These are phyloP conservation scores for Cheilosia scutellata DNA, from an alignment of 2,888 invertebrate species.

Conservation along the genomic window DNA sequence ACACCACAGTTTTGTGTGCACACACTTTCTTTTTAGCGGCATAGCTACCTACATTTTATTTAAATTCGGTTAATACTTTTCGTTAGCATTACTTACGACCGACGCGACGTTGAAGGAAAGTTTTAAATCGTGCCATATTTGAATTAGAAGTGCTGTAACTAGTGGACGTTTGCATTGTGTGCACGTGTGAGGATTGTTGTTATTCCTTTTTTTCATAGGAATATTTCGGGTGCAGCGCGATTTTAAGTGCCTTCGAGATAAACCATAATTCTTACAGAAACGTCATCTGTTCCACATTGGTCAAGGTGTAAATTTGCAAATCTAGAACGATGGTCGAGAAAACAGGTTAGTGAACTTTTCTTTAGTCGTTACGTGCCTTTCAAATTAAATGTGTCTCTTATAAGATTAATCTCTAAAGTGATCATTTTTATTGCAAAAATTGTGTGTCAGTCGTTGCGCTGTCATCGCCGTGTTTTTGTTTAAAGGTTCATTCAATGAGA, in stretches of 20 bases:
- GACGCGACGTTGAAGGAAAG: constrained; percentile 45
- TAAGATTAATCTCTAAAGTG: neutral
- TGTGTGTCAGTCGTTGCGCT: neutral
- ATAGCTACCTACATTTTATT: constrained; percentile 10
- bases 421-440: neutral
- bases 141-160: neutral
- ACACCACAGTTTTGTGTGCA: constrained; percentile 37
- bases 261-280: constrained; percentile 16
- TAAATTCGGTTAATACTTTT: constrained; percentile 39
- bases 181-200: constrained; percentile 44
- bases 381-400: constrained; percentile 9
- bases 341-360: constrained; percentile 72
- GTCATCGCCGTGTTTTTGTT: constrained; percentile 3
- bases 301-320: constrained; percentile 51
- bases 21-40: constrained; percentile 45
- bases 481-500: constrained; percentile 11
- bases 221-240: constrained; percentile 33
- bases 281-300: constrained; percentile 48
- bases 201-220: constrained; percentile 15
- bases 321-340: constrained; percentile 72
- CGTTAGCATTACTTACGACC: constrained; percentile 15
- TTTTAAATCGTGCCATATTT: constrained; percentile 44
- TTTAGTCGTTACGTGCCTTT: constrained; percentile 45
- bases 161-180: constrained; percentile 4
- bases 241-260: constrained; percentile 27